A percentile compares a stretch with the other conserved stretches of the same genome.
phyloP scores from a whole-genome alignment of 2,888 invertebrate genomes.

The Drosophila niveifrons region DNA sequence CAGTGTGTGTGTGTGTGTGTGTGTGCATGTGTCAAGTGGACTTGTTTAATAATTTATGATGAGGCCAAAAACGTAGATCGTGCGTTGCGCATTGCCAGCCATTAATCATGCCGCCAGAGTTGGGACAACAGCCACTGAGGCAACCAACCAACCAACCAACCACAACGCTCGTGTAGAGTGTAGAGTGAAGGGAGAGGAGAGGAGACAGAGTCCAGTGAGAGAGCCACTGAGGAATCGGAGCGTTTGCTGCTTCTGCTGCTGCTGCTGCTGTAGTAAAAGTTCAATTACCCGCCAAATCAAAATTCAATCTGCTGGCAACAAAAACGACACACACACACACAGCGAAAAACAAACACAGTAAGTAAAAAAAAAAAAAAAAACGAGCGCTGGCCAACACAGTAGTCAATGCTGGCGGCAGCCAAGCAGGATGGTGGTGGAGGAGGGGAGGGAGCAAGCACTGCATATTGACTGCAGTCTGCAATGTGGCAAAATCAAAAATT shows the following conservation, averaged over 20 bases:
- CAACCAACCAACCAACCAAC: slow-evolving; percentile 2
- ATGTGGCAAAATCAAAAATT: slow-evolving; percentile 82
- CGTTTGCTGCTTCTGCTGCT: slow-evolving; percentile 26
- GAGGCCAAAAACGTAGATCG: slow-evolving; percentile 81
- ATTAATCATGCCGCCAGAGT: slow-evolving; percentile 72
- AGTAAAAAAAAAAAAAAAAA: slow-evolving; percentile 9
- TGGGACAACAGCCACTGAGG: slow-evolving; percentile 30
- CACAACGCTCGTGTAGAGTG: not conserved
- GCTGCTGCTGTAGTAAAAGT: slow-evolving; percentile 72
- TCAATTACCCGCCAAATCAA: slow-evolving; percentile 83
- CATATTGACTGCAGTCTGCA: slow-evolving; percentile 74
- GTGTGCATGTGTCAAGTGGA: slow-evolving; percentile 78
- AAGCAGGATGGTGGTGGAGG: not conserved
- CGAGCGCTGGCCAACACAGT: slow-evolving; percentile 45
- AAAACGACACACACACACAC: slow-evolving; percentile 41
- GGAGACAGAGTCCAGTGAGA: slow-evolving; percentile 19
- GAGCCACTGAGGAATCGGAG: slow-evolving; percentile 38
- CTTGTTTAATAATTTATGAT: slow-evolving; percentile 80
- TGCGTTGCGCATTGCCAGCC: slow-evolving; percentile 81
- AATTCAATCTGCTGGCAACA: slow-evolving; percentile 78
- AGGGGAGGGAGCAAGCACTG: slow-evolving; percentile 30
- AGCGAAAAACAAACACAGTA: slow-evolving; percentile 40
- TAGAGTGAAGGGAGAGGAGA: not conserved
- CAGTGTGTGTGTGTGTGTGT: slow-evolving; percentile 35
- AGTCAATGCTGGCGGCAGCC: slow-evolving; percentile 25